These are phyloP conservation scores for Cercopithecus mona DNA, from an alignment of 2,113 vertebrate species.

Conservation along the genomic window DNA sequence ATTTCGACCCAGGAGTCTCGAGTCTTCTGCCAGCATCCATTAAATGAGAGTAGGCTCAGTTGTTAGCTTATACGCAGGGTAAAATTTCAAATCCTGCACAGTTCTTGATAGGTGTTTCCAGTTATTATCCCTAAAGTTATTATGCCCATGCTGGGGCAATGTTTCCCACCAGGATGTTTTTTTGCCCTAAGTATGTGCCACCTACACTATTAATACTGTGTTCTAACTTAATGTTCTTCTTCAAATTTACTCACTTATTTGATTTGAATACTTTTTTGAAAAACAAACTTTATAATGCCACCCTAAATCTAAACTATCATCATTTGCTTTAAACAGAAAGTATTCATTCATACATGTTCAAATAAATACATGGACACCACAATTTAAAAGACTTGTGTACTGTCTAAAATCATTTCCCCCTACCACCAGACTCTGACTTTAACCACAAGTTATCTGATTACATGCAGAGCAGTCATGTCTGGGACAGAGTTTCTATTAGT, in stretches of 20 bases:
- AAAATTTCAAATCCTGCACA: not conserved
- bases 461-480: not conserved
- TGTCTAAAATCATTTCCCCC: not conserved
- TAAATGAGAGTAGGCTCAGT: constrained; percentile 3
- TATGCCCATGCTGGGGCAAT: not conserved
- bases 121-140: constrained; percentile 3
- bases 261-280: not conserved
- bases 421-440: not conserved
- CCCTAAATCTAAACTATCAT: constrained; percentile 13
- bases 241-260: constrained; percentile 9
- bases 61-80: not conserved
- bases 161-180: constrained; percentile 23
- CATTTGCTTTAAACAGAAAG: not conserved
- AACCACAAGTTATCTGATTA: constrained; percentile 1
- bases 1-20: no score
- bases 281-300: constrained; percentile 10
- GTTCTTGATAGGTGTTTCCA: constrained; percentile 23
- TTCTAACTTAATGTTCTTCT: constrained; percentile 16
- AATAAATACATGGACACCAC: not conserved
- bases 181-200: not conserved
- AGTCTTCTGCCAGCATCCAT: not conserved
- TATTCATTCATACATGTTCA: not conserved
- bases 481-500: constrained; percentile 15
- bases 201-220: not conserved
- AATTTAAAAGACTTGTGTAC: not conserved